These are phyloP conservation scores for Himantopus leucocephalus DNA, from an alignment of 2,113 vertebrate species.

Conservation along the genomic window DNA sequence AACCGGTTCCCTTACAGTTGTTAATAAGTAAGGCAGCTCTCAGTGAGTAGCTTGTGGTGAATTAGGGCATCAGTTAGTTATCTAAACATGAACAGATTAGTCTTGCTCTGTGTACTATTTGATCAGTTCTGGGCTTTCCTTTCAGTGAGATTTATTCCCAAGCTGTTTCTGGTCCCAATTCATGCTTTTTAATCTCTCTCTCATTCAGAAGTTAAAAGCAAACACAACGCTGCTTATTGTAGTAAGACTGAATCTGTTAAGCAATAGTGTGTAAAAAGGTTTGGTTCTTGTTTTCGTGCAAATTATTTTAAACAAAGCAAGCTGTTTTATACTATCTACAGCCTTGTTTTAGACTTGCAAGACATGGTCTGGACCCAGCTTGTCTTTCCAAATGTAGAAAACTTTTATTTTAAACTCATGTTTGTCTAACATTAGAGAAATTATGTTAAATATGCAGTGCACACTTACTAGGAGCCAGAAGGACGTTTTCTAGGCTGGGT, in stretches of 20 bases:
- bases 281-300: background rate
- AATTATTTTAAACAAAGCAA: background rate
- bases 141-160: background rate
- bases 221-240: background rate
- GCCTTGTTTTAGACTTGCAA: background rate
- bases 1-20: background rate
- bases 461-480: background rate
- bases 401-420: background rate
- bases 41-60: background rate
- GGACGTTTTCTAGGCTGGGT: background rate
- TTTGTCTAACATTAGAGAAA: background rate
- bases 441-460: background rate
- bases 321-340: background rate
- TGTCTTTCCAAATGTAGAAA: background rate
- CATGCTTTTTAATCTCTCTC: background rate
- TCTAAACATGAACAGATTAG: background rate
- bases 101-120: background rate
- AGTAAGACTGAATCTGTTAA: background rate
- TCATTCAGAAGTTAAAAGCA: background rate
- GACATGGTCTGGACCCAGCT: background rate
- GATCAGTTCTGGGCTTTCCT: background rate
- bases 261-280: background rate
- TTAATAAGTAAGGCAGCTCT: background rate
- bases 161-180: background rate
- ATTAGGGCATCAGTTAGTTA: background rate